Percentiles rank a stretch among this genome's conserved stretches.
Conservation (phyloP, 2,113 vertebrate genomes). For the Syngnathus scovelli region DNA sequence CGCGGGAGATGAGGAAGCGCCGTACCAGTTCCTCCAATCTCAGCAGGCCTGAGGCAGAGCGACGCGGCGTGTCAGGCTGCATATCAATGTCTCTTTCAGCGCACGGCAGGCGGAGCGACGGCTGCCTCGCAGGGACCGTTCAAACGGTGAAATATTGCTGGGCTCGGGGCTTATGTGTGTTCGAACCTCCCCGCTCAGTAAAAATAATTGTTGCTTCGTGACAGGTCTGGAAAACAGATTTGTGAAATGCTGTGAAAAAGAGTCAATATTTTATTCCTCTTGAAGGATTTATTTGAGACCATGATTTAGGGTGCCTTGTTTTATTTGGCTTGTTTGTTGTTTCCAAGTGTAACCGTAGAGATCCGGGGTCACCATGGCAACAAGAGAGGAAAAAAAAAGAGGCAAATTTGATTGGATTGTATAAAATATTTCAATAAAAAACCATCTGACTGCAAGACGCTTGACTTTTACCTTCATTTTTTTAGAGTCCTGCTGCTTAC, state of each 20-base stretch:
- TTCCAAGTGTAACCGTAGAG: not conserved
- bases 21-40: slow-evolving; percentile 87
- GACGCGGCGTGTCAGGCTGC: slow-evolving; percentile 19
- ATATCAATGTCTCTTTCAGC: slow-evolving; percentile 44
- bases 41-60: slow-evolving; percentile 76
- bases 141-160: slow-evolving; percentile 14
- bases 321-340: not conserved
- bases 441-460: no score
- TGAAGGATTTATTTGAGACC: not conserved
- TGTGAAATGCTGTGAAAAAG: not conserved
- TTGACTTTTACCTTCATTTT: no score
- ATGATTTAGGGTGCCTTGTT: not conserved
- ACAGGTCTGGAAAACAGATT: not conserved
- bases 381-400: not conserved
- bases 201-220: not conserved
- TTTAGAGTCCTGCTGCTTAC: no score
- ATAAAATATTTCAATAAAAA: no score
- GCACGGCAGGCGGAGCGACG: slow-evolving; percentile 30
- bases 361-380: not conserved
- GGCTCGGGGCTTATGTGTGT: slow-evolving; percentile 7
- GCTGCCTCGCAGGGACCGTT: slow-evolving; percentile 14
- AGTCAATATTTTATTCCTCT: slow-evolving; percentile 3
- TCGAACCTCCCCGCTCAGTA: not conserved
- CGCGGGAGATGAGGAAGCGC: slow-evolving; percentile 89
- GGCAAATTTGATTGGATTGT: no score